Evolutionary conservation across 2,113 vertebrate species (phyloP).

Genomic region (Malurus alboscapulatus): DNA sequence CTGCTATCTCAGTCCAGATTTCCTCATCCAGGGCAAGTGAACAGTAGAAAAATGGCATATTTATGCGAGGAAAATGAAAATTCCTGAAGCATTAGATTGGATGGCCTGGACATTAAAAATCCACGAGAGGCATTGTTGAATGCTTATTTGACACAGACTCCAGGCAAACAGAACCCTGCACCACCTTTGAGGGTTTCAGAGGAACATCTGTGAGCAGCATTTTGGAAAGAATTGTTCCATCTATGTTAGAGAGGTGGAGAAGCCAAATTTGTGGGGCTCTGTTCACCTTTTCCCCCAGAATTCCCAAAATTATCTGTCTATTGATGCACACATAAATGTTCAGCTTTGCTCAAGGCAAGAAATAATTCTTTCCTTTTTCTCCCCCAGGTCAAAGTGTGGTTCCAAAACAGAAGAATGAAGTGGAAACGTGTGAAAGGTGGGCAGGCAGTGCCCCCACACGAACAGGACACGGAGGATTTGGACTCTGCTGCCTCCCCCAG

Average conservation of each 20-base stretch:
- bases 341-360: background rate
- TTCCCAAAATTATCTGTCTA: background rate
- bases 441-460: slow-evolving; percentile 83
- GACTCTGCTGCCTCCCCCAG: slow-evolving; percentile 90
- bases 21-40: background rate
- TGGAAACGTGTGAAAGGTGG: slow-evolving; percentile 97
- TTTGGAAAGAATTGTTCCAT: background rate
- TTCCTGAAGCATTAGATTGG: background rate
- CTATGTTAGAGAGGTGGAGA: background rate
- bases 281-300: background rate
- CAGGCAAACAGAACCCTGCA: background rate
- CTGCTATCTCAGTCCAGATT: background rate
- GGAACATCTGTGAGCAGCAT: background rate
- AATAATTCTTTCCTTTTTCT: background rate
- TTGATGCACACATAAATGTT: accelerated
- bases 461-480: slow-evolving; percentile 85
- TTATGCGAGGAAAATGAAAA: background rate
- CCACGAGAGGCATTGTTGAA: background rate
- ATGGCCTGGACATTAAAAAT: background rate
- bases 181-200: background rate
- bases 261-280: background rate
- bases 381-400: slow-evolving; percentile 95
- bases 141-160: background rate
- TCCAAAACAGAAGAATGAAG: slow-evolving; percentile 98
- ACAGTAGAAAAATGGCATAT: background rate